Evolutionary conservation across 2,888 invertebrate species (phyloP).

Genomic region (Dryobotodes eremita): DNA sequence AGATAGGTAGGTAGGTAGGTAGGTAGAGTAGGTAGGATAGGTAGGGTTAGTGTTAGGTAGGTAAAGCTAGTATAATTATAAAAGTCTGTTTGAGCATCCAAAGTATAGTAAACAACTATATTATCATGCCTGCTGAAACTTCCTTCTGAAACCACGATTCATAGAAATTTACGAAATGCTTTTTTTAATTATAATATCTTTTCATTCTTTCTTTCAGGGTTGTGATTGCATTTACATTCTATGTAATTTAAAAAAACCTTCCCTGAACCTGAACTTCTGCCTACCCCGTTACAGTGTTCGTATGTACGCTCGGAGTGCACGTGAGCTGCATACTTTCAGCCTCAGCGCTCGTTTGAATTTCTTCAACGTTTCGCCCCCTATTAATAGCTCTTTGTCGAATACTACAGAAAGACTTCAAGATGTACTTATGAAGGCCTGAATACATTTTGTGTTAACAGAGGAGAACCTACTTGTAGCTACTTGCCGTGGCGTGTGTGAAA

Average conservation of each 20-base stretch:
- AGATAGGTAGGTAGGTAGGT: too few species aligned
- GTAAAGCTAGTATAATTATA: too few species aligned
- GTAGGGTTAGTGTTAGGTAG: too few species aligned
- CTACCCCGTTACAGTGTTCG: constrained; percentile 21
- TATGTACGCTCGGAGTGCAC: constrained; percentile 68
- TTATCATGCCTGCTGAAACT: neutral
- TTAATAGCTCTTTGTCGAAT: constrained; percentile 75
- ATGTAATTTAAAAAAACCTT: neutral
- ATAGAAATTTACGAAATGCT: neutral
- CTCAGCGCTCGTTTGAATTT: constrained; percentile 77
- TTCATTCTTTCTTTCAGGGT: neutral
- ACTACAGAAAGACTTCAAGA: constrained; percentile 49
- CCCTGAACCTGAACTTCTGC: constrained; percentile 44
- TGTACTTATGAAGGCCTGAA: constrained; percentile 29
- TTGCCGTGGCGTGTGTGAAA: constrained; percentile 57
- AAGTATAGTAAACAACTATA: neutral
- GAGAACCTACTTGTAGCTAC: constrained; percentile 23
- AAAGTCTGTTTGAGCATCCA: neutral
- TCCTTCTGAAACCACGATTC: neutral
- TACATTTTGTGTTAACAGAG: constrained; percentile 51
- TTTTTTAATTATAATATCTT: neutral
- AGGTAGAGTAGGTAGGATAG: too few species aligned
- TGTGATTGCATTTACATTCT: neutral
- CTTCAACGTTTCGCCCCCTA: constrained; percentile 75
- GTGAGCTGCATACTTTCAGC: constrained; percentile 76